Base-by-base conservation (phyloP, 2,888 invertebrate species). In the Pandemis corylana region DNA sequence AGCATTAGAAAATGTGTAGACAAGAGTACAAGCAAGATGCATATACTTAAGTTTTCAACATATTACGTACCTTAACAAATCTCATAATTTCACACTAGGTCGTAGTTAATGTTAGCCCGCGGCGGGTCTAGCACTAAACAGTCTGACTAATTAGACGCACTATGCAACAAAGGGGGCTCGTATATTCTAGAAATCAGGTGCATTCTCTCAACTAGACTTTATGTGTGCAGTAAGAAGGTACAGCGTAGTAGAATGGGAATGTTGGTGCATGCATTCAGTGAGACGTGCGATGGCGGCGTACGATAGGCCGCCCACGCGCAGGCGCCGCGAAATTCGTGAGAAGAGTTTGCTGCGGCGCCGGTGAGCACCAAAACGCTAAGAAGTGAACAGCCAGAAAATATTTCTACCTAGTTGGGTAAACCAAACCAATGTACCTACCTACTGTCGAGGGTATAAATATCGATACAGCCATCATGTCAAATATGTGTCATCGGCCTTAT, bases 61-160 rank as follows among this genome's bases (percentile, higher is more conserved):
- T 73, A 76, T 77, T 74, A 70, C 76, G 76, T 77, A 79, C 76
- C 87, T 86, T 85, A 85, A 89, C 89, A 89, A 89, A 91, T 90
- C 89, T 88, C 80, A 87, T 82, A 86, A 90, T 91, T 90, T 91
- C 90, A 90, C 87, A 90, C 89, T 85, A 82, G 84, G 84, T 85
- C 88, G 82, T 84, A 84, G 85, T 86, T 83, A 89, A 89, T 86
- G 81, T 82, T 80, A 80, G 89, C 92, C 89, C 81, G 87, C 84
- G 90, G 92, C 92, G 83, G 85, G 87, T 86, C 87, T 85, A 87
- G 87, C 84, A 88, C 92, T 93, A 93, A 94, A 90, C 91, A 91
- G 92, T 84, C 91, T 92, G 93, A 93, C 94, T 94, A 94, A 94
- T 94, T 93, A 94, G 94, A 90, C 87, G 91, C 90, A 90, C 92